phyloP scores from a whole-genome alignment of 2,113 vertebrate species.

The Melanotaenia duboulayi region DNA sequence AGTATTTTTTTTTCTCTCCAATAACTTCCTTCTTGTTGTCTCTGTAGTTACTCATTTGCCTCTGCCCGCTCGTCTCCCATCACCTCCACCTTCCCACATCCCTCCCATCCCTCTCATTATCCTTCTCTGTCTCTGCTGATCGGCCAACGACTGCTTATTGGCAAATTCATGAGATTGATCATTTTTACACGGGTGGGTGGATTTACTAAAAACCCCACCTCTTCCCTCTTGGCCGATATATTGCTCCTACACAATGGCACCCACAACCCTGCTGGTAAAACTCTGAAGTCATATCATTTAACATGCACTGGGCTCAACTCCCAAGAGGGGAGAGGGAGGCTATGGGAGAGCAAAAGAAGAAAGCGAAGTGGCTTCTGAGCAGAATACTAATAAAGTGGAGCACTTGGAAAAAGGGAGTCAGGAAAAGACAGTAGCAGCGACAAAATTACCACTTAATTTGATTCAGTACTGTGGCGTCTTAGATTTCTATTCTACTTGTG shows the following conservation, averaged over 20 bases:
- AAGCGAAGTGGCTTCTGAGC: slow-evolving; percentile 57
- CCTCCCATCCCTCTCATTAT: slow-evolving; percentile 59
- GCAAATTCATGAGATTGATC: slow-evolving; percentile 76
- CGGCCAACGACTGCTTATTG: slow-evolving; percentile 65
- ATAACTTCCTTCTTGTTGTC: slow-evolving; percentile 28
- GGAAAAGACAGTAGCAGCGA: slow-evolving; percentile 54
- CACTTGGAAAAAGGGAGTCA: slow-evolving; percentile 38
- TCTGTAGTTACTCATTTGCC: neutral
- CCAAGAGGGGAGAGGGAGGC: slow-evolving; percentile 53
- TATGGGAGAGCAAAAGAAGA: slow-evolving; percentile 50
- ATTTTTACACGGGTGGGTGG: slow-evolving; percentile 69
- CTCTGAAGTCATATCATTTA: slow-evolving; percentile 72
- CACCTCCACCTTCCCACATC: neutral
- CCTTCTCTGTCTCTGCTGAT: slow-evolving; percentile 60
- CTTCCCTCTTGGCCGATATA: slow-evolving; percentile 8
- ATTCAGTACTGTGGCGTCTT: slow-evolving; percentile 67
- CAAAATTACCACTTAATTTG: slow-evolving; percentile 79
- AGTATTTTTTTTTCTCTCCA: slow-evolving; percentile 6
- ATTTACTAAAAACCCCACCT: slow-evolving; percentile 52
- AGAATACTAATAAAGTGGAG: slow-evolving; percentile 77
- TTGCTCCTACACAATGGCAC: slow-evolving; percentile 40
- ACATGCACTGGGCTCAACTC: slow-evolving; percentile 75
- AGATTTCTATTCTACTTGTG: slow-evolving; percentile 41
- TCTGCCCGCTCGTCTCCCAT: neutral
- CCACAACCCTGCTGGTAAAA: slow-evolving; percentile 52